Percentiles rank a stretch among this genome's conserved stretches.
phyloP scores from a whole-genome alignment of 2,888 invertebrate genomes.

The Hypomecis atomaria region DNA sequence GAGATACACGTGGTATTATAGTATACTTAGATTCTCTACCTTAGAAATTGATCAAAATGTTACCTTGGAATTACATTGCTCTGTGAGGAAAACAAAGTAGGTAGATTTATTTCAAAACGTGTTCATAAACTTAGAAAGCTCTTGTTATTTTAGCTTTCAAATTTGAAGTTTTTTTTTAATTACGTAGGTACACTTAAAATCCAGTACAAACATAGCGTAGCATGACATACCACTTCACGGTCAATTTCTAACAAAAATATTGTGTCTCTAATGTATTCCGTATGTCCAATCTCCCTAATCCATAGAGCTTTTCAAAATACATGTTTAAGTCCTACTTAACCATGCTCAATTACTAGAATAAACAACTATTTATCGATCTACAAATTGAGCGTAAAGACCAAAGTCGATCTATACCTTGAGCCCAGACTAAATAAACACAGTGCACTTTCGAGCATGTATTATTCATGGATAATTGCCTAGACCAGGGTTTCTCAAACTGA shows the following conservation, averaged over 20 bases:
- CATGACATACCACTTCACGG: neutral
- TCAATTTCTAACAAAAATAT: neutral
- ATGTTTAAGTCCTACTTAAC: no score
- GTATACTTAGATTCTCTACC: no score
- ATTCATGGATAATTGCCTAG: constrained; percentile 42
- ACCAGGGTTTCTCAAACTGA: neutral
- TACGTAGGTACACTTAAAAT: no score
- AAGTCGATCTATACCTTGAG: constrained; percentile 28
- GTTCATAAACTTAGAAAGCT: no score
- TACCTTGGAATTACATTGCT: no score
- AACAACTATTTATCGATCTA: constrained; percentile 29
- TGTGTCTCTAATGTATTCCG: neutral
- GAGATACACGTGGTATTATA: no score
- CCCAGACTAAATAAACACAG: constrained; percentile 36
- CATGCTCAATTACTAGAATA: constrained; percentile 11
- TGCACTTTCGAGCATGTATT: constrained; percentile 43
- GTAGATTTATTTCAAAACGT: no score
- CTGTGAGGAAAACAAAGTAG: no score
- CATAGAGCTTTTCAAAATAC: constrained; percentile 10
- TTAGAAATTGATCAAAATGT: no score
- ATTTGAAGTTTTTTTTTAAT: no score
- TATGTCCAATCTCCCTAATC: neutral
- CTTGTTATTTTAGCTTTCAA: no score
- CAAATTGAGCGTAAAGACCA: constrained; percentile 33
- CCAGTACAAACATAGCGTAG: no score